A percentile compares a stretch with the other conserved stretches of the same genome.
phyloP scores from a whole-genome alignment of 2,113 vertebrate species.

The Bubalus kerabau region DNA sequence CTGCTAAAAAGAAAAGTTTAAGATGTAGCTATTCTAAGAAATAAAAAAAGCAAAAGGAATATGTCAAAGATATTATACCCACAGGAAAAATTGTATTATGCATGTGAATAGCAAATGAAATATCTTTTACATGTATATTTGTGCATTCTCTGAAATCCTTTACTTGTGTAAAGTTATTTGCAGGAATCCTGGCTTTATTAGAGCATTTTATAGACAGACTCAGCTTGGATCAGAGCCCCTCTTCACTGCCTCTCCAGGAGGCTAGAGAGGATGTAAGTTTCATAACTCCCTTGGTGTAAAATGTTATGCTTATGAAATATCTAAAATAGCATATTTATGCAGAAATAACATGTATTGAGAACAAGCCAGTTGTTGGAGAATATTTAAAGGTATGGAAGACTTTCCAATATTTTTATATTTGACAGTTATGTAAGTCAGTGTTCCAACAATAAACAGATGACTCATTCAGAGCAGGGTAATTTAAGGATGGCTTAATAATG shows the following conservation, averaged over 20 bases:
- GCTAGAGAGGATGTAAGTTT: neutral
- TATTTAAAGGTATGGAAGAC: neutral
- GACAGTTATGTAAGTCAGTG: neutral
- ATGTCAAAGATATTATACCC: neutral
- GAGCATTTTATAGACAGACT: neutral
- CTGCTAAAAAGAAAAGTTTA: neutral
- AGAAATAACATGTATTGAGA: neutral
- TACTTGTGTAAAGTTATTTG: neutral
- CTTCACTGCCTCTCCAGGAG: neutral
- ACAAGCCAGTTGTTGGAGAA: neutral
- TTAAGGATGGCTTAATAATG: neutral
- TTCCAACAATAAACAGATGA: neutral
- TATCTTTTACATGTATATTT: constrained; percentile 16
- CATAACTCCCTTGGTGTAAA: neutral
- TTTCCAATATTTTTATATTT: constrained; percentile 24
- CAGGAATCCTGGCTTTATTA: neutral
- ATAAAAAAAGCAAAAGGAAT: neutral
- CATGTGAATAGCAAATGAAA: neutral
- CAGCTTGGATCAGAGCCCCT: neutral
- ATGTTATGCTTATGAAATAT: neutral
- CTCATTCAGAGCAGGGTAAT: neutral
- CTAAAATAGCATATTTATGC: neutral
- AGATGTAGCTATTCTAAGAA: neutral
- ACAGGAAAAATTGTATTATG: neutral
- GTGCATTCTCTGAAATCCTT: neutral